These are phyloP conservation scores for Drosophila niveifrons DNA, from an alignment of 2,888 invertebrate species.

Conservation along the genomic window DNA sequence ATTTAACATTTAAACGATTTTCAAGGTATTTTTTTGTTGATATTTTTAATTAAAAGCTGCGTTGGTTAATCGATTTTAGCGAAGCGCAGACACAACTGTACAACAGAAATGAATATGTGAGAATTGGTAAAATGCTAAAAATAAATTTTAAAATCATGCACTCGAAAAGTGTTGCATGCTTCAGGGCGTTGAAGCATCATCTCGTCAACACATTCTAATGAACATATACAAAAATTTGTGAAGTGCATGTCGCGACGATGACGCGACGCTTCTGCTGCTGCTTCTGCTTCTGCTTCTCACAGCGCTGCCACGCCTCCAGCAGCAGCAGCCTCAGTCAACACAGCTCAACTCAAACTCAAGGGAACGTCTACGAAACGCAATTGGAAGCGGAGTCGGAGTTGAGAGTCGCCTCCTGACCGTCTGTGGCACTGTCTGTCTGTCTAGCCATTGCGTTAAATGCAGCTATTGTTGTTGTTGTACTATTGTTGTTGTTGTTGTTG, in stretches of 20 bases:
- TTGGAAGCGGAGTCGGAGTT: conserved; percentile 32
- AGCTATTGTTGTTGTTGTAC: conserved; percentile 60
- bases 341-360: conserved; percentile 14
- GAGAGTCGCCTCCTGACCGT: conserved; percentile 39
- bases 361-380: conserved; percentile 48
- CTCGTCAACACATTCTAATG: conserved; percentile 68
- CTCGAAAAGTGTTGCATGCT: conserved; percentile 73
- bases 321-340: neutral
- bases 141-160: conserved; percentile 35
- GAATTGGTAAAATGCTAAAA: conserved; percentile 27
- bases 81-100: conserved; percentile 30
- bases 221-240: conserved; percentile 63
- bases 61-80: conserved; percentile 1
- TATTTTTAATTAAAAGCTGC: neutral
- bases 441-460: conserved; percentile 80
- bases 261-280: conserved; percentile 67
- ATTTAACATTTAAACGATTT: neutral
- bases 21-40: neutral
- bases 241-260: conserved; percentile 81
- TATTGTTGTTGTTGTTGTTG: conserved; percentile 43
- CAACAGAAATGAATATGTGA: neutral
- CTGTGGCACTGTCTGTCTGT: conserved; percentile 64
- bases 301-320: conserved; percentile 27
- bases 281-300: conserved; percentile 26
- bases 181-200: conserved; percentile 69